Conservation (phyloP, 2,888 invertebrate species). For the Dasypolia templi region DNA sequence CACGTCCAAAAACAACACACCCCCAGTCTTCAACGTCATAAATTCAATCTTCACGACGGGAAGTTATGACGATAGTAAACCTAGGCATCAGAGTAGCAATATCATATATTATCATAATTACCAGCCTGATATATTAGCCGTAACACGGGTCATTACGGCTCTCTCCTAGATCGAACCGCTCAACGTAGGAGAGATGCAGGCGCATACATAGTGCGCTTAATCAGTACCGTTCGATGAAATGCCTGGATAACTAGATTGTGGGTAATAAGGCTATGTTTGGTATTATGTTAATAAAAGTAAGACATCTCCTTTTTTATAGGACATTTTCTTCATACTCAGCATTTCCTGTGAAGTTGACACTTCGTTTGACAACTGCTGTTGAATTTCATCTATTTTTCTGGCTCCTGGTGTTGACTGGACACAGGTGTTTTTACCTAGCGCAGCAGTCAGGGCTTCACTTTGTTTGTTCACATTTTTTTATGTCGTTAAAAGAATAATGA, state of each 20-base stretch:
- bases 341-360: background rate
- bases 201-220: slow-evolving; percentile 41
- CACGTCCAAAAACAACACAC: background rate
- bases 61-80: slow-evolving; percentile 1
- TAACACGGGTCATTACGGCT: slow-evolving; percentile 49
- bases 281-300: slow-evolving; percentile 1
- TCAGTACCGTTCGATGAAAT: slow-evolving; percentile 21
- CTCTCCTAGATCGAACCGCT: slow-evolving; percentile 38
- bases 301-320: background rate
- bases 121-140: slow-evolving; percentile 45
- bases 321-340: background rate
- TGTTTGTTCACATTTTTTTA: no score
- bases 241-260: background rate
- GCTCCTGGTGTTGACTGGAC: no score
- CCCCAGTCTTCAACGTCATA: slow-evolving; percentile 3
- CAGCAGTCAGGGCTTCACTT: no score
- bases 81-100: slow-evolving; percentile 29
- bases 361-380: background rate
- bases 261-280: background rate
- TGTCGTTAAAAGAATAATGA: no score
- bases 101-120: slow-evolving; percentile 57
- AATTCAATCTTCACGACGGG: slow-evolving; percentile 14
- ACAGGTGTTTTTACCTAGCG: no score
- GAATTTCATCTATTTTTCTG: no score
- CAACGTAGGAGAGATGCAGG: background rate